A percentile compares a stretch with the other conserved stretches of the same genome.
Evolutionary conservation across 2,113 vertebrate species (phyloP).

Genomic region (Mustelus asterias): DNA sequence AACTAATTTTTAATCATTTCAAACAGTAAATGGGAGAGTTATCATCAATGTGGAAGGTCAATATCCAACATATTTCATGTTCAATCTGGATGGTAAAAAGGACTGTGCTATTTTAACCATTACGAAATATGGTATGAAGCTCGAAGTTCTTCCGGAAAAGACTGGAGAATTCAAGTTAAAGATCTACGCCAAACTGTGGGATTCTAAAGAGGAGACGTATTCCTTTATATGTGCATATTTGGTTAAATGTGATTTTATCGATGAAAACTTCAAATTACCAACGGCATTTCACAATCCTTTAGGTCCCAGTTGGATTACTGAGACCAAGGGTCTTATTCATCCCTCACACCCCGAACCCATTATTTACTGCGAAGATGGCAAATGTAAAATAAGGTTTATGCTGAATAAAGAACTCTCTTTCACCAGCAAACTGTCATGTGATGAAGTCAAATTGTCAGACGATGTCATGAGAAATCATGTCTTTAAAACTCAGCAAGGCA

Average conservation of each 20-base stretch:
- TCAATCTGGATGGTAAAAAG: constrained; percentile 56
- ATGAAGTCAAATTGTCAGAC: constrained; percentile 43
- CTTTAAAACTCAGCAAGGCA: constrained; percentile 54
- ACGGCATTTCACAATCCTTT: constrained; percentile 59
- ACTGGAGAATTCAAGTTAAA: constrained; percentile 60
- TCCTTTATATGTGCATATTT: constrained; percentile 53
- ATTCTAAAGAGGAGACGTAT: constrained; percentile 49
- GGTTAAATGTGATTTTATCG: constrained; percentile 56
- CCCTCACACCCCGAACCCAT: constrained; percentile 52
- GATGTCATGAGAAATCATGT: constrained; percentile 53
- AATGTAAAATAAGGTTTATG: constrained; percentile 58
- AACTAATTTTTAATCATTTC: constrained; percentile 13
- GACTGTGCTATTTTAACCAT: constrained; percentile 61
- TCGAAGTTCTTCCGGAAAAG: constrained; percentile 63
- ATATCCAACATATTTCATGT: constrained; percentile 52
- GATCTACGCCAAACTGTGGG: constrained; percentile 59
- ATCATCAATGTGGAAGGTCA: constrained; percentile 57
- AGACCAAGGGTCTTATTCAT: constrained; percentile 60
- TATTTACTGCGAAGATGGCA: constrained; percentile 61
- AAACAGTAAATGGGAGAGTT: constrained; percentile 64
- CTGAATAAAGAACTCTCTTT: constrained; percentile 55
- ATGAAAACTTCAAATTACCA: constrained; percentile 50
- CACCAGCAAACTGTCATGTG: constrained; percentile 52
- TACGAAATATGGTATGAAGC: constrained; percentile 58
- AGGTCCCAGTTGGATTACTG: constrained; percentile 67